Evolutionary conservation across 1,140 invertebrate genomes (phyloP).

Genomic region (Samia ricini): DNA sequence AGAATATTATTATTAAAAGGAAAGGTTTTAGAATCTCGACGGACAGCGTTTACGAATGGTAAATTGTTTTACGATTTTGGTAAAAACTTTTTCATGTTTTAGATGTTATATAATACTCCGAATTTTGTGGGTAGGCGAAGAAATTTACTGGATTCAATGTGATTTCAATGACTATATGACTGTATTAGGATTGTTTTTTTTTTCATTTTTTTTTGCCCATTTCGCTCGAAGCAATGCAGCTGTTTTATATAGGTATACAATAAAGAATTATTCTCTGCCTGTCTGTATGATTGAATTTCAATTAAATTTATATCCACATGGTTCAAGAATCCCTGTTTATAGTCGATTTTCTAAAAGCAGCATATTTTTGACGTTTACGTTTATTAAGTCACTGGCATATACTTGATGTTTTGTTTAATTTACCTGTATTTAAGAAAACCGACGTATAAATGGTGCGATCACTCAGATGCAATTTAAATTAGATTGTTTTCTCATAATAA

Average conservation of each 20-base stretch:
- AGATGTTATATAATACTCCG: constrained; percentile 70
- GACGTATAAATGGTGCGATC: background rate
- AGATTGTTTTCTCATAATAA: background rate
- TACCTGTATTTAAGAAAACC: background rate
- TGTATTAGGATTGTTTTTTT: background rate
- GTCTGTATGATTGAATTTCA: too few relatives aligned
- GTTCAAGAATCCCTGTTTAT: background rate
- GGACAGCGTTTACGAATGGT: background rate
- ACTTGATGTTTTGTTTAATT: background rate
- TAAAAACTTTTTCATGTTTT: constrained; percentile 64
- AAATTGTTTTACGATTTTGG: constrained; percentile 11
- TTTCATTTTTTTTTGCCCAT: background rate
- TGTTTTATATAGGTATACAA: background rate
- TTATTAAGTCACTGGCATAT: background rate
- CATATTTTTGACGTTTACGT: too few relatives aligned
- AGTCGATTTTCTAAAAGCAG: background rate
- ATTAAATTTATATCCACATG: too few relatives aligned
- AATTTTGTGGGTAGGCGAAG: constrained; percentile 64
- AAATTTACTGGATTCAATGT: constrained; percentile 61
- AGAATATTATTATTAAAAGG: constrained; percentile 53
- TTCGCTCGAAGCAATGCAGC: background rate
- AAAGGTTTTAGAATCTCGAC: constrained; percentile 68
- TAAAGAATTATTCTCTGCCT: background rate
- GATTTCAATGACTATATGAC: constrained; percentile 35
- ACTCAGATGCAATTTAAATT: background rate